Percentiles rank a stretch among this genome's conserved stretches.
These are phyloP conservation scores for Zophobas atratus DNA, from an alignment of 1,140 invertebrate species.

Conservation along the genomic window DNA sequence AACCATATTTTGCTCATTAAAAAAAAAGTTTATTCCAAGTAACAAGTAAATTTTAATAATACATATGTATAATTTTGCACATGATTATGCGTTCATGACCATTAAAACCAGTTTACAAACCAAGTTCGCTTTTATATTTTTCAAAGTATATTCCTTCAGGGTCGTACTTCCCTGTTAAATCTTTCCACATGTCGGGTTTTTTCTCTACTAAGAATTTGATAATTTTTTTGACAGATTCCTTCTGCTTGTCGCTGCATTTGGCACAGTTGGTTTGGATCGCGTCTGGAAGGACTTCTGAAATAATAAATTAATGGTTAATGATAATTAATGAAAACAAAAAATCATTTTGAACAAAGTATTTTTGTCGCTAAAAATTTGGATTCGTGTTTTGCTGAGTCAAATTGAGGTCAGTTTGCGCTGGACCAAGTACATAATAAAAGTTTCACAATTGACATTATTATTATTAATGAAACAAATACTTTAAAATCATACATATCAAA, in stretches of 20 bases:
- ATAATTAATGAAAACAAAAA: too few relatives aligned
- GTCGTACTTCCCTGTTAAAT: constrained; percentile 67
- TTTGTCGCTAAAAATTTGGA: too few relatives aligned
- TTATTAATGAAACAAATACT: too few relatives aligned
- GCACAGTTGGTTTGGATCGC: constrained; percentile 65
- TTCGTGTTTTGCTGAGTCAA: too few relatives aligned
- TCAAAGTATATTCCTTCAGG: constrained; percentile 63
- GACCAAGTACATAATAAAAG: too few relatives aligned
- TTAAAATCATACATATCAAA: too few relatives aligned
- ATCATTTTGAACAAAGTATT: too few relatives aligned
- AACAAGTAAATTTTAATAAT: not conserved
- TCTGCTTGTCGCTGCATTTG: constrained; percentile 67
- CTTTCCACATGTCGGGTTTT: constrained; percentile 63
- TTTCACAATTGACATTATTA: too few relatives aligned
- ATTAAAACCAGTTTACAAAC: constrained; percentile 11
- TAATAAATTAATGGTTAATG: not conserved
- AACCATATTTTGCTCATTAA: too few relatives aligned
- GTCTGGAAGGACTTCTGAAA: constrained; percentile 67
- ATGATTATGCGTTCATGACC: not conserved
- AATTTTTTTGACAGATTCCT: constrained; percentile 63
- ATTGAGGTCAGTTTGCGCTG: too few relatives aligned
- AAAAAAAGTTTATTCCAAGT: too few relatives aligned
- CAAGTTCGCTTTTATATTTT: constrained; percentile 58
- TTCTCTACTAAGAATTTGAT: constrained; percentile 64
- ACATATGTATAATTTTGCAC: constrained; percentile 6